A percentile compares a stretch with the other conserved stretches of the same genome.
phyloP scores from a whole-genome alignment of 2,888 invertebrate species.

The Thymelicus lineola region DNA sequence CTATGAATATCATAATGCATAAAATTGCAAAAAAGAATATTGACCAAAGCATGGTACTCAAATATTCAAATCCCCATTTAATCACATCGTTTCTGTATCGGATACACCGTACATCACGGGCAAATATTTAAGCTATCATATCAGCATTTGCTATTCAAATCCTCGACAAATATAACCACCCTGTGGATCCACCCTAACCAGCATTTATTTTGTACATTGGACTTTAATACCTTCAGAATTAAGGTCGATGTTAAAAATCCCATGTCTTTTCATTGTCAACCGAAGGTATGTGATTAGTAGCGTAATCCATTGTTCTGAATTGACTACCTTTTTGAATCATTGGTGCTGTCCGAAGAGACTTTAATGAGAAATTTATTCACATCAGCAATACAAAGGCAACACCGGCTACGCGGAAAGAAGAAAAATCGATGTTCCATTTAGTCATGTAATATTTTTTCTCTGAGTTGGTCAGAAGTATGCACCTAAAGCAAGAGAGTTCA shows the following conservation, averaged over 20 bases:
- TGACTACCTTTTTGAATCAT: conserved; percentile 13
- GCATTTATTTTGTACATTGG: neutral
- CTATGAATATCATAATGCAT: neutral
- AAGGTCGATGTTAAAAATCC: neutral
- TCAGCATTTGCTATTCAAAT: conserved; percentile 66
- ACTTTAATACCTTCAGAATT: neutral
- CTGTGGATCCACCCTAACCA: conserved; percentile 1
- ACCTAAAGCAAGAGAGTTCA: too few species aligned
- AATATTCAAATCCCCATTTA: conserved; percentile 29
- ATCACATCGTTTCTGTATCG: conserved; percentile 23
- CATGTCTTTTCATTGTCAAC: neutral
- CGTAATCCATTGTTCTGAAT: conserved; percentile 20
- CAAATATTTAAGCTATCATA: conserved; percentile 67
- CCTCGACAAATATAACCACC: conserved; percentile 53
- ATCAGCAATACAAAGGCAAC: too few species aligned
- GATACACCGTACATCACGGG: conserved; percentile 26
- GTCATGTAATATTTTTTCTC: too few species aligned
- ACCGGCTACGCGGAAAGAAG: too few species aligned
- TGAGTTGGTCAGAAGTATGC: too few species aligned
- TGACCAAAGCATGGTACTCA: neutral
- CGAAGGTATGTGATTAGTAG: conserved; percentile 12
- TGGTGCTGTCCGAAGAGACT: neutral
- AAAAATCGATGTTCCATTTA: too few species aligned
- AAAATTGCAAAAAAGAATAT: neutral
- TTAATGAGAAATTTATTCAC: too few species aligned